Percentiles rank a stretch among this genome's conserved stretches.
phyloP scores from a whole-genome alignment of 1,140 invertebrate genomes.

The Neuroterus valhalla region DNA sequence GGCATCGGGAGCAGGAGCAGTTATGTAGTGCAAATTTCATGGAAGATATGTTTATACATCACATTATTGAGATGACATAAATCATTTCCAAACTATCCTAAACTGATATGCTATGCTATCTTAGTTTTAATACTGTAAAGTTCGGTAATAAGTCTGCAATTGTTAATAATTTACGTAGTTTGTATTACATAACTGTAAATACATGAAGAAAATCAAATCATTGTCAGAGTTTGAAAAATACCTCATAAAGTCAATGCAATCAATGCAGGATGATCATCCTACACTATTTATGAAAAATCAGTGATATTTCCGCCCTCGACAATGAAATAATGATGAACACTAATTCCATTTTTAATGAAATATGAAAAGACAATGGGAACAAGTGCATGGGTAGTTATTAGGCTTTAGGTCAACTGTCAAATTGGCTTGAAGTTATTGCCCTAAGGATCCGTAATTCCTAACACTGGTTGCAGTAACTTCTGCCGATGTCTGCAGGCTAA shows the following conservation, averaged over 20 bases:
- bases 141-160: too few relatives aligned
- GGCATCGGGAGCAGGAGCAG: background rate
- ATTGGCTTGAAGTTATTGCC: constrained; percentile 13
- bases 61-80: background rate
- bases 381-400: background rate
- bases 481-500: background rate
- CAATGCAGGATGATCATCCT: too few relatives aligned
- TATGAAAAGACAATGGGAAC: background rate
- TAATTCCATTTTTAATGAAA: background rate
- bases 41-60: background rate
- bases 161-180: too few relatives aligned
- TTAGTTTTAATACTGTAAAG: too few relatives aligned
- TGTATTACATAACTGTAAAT: too few relatives aligned
- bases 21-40: background rate
- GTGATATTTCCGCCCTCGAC: too few relatives aligned
- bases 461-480: constrained; percentile 2
- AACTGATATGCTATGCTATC: too few relatives aligned
- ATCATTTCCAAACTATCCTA: background rate
- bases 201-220: too few relatives aligned
- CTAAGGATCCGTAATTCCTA: background rate
- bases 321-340: background rate
- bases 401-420: background rate
- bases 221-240: too few relatives aligned
- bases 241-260: too few relatives aligned
- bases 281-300: too few relatives aligned